Base-by-base conservation (phyloP, 2,797 vertebrate species). In the Sebastes goodei region DNA sequence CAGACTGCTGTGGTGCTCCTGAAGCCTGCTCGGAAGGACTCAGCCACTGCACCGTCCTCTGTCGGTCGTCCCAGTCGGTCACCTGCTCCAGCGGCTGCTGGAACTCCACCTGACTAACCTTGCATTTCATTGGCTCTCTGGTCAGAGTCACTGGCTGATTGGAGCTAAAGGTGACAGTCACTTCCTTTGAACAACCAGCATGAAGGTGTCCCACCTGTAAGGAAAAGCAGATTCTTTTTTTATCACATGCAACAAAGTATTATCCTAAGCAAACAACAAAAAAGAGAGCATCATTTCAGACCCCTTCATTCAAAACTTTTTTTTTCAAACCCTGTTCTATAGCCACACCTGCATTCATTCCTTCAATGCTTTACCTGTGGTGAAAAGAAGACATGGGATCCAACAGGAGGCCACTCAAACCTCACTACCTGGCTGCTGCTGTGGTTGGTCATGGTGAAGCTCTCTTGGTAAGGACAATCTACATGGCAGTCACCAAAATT, bases 171-270 rank as follows among this genome's bases (percentile, higher is more conserved):
- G 94, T 97, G 64, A 97, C 92, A 0, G 91, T 95, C 80, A 98
- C 87, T 57, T 95, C 93, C 89, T 99, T 99, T 49, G 96, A 89
- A 69, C 97, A 98, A 29, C 95, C 95, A 27, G 96, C 95, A 57
- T 97, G 98, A 71, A 99, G 96, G 78, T 99, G 97, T 55, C 98
- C 98, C 5, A 95, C 84, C 96, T 97, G 74, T 8, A 57, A 74
- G 8, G 73, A 42, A 38, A 67, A 63, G 25, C 2, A n/a, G 7
- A 2, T 5, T 25, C 0, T 10, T 30, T n/a, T n/a, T n/a, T 62
- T 52, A 30, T 59, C 5, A 71, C 11, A 52, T 1, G 55, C 15
- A 55, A 12, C 4, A 6, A 60, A 61, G 8, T 53, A n/a, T 38
- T 21, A 23, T 11, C 49, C 0, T 0, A 12, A 62, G 25, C 6